Evolutionary conservation across 2,797 vertebrate genomes (phyloP), one percentile per base, ranked within the genome.

Genomic region (Chelon auratus): DNA sequence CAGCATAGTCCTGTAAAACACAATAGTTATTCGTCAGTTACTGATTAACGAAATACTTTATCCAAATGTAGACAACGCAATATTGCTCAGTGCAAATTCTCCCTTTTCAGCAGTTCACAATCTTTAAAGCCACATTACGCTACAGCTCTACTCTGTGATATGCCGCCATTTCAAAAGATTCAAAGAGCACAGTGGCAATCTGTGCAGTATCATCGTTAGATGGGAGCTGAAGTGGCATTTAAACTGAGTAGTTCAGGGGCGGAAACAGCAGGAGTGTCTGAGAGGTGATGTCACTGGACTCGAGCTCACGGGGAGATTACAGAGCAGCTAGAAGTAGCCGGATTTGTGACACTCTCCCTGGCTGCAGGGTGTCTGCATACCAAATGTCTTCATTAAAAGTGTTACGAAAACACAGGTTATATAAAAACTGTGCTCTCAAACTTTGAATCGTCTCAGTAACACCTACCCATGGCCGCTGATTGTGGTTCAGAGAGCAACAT

Each of bases 1-100:
- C 98, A 0, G 97, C 96, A 12, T 97, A 99, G 93, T 99, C 98
- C 98, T 99, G 88, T 18, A 79, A 13, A 75, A 82, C 76, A 90
- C 53, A 80, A 56, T 4, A 45, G 22, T 33, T 5, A 6, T 1
- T 33, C 30, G 30, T 33, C 30, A 33, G 5, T 33, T 33, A 33
- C 5, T 33, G 30, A 33, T 40, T 26, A 26, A 26, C 24, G 4
- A 26, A 26, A 26, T 26, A 26, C 24, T 26, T 26, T 26, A 26
- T 26, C 3, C 24, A 18, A 18, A 48, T 18, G 45, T 18, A 40
- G 39, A 40, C 9, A 12, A 40, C 39, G 8, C 18, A 48, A 48
- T 48, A 20, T 13, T 40, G 18, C 9, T 50, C 15, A 45, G 12
- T 36, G 13, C 3, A 62, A 17, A 12, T 18, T 3, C 26, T 4